Conservation (phyloP, 1,140 invertebrate species). For the Aphelenchoides avenae region DNA sequence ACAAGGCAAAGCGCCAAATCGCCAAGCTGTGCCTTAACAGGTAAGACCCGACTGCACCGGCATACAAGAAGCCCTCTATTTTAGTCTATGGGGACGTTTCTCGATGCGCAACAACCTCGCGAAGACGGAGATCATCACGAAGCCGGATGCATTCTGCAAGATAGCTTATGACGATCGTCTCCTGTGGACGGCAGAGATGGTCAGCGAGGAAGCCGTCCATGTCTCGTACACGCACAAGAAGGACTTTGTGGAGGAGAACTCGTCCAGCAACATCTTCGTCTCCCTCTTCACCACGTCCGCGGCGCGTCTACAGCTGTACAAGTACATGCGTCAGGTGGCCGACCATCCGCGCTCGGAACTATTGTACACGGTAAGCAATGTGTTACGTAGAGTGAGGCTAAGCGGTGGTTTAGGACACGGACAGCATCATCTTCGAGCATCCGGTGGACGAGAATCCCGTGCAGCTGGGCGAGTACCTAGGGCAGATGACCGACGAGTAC, state of each 20-base stretch:
- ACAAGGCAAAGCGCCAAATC: too few species aligned
- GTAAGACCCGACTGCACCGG: too few species aligned
- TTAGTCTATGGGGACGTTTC: conserved; percentile 8
- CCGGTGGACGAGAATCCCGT: conserved; percentile 7
- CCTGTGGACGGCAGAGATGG: background rate
- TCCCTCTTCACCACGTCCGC: conserved; percentile 2
- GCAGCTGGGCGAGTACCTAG: background rate
- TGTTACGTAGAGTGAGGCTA: too few species aligned
- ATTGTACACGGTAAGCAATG: too few species aligned
- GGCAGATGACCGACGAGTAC: conserved; percentile 1
- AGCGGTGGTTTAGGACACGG: too few species aligned
- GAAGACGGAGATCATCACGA: too few species aligned
- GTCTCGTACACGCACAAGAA: conserved; percentile 2
- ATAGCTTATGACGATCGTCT: background rate
- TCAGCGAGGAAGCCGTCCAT: background rate
- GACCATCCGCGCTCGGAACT: background rate
- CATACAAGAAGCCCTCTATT: too few species aligned
- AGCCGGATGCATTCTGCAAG: too few species aligned
- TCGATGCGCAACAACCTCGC: background rate
- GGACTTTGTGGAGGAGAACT: background rate
- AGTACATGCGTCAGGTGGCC: conserved; percentile 1
- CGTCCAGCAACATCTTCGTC: background rate
- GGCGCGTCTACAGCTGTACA: conserved; percentile 1
- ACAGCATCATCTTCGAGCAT: conserved; percentile 1
- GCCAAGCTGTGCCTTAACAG: too few species aligned